phyloP scores from a whole-genome alignment of 2,888 invertebrate species.

The Crematogaster levior region DNA sequence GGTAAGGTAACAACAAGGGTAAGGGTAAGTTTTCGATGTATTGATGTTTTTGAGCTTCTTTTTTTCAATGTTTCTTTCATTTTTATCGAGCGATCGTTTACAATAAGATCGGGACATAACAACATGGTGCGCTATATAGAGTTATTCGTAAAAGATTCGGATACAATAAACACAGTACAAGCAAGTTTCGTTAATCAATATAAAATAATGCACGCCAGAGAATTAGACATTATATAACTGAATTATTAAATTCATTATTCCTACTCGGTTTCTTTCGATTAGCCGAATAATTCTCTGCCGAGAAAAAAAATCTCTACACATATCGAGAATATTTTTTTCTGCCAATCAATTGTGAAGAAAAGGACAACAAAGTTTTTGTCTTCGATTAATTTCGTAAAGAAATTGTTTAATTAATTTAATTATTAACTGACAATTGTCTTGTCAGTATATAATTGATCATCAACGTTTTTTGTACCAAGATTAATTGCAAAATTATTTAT shows the following conservation, averaged over 20 bases:
- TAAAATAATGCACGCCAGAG: constrained; percentile 37
- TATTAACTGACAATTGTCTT: constrained; percentile 66
- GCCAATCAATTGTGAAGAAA: neutral
- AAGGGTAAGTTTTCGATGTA: constrained; percentile 65
- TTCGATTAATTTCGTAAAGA: neutral
- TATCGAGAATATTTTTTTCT: neutral
- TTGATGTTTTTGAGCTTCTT: constrained; percentile 64
- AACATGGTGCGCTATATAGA: constrained; percentile 52
- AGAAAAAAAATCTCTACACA: neutral
- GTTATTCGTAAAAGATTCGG: constrained; percentile 36
- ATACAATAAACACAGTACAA: constrained; percentile 21
- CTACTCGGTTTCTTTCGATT: neutral
- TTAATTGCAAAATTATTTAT: neutral
- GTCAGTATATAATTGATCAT: constrained; percentile 60
- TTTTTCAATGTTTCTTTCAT: constrained; percentile 71
- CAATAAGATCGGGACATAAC: constrained; percentile 69
- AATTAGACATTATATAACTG: neutral
- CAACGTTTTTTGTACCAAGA: neutral
- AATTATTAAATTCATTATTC: neutral
- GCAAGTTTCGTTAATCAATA: constrained; percentile 38
- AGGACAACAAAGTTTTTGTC: neutral
- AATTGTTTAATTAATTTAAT: constrained; percentile 9
- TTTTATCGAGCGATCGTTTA: constrained; percentile 75
- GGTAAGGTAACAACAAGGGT: constrained; percentile 80
- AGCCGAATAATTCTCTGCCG: neutral